Evolutionary conservation across 2,888 invertebrate species (phyloP).

Genomic region (Nephrotoma flavescens): DNA sequence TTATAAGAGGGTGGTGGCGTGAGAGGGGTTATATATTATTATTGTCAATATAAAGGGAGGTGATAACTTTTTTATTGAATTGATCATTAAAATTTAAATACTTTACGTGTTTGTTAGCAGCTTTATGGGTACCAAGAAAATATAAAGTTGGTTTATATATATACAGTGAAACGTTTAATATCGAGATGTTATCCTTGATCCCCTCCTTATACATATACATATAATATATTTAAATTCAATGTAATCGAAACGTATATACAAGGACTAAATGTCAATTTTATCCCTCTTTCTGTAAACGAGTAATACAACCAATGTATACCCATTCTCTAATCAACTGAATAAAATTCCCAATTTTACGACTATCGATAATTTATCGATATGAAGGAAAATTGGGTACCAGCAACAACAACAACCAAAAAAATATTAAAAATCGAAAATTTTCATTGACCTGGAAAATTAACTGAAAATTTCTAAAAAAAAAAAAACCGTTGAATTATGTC

Average conservation of each 20-base stretch:
- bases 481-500: background rate
- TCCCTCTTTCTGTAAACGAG: background rate
- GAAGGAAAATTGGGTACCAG: background rate
- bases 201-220: background rate
- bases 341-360: background rate
- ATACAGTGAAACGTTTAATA: background rate
- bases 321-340: background rate
- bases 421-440: background rate
- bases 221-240: background rate
- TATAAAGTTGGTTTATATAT: background rate
- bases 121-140: background rate
- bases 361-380: background rate
- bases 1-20: background rate
- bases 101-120: background rate
- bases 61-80: background rate
- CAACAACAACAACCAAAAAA: background rate
- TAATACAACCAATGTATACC: background rate
- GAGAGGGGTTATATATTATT: background rate
- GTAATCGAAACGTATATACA: background rate
- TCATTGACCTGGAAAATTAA: background rate
- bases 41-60: background rate
- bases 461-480: background rate
- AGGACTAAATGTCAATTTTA: background rate
- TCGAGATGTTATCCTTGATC: background rate
- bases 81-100: background rate